Evolutionary conservation across 2,888 invertebrate species (phyloP), one percentile per base, ranked within the genome.

Genomic region (Opisthograptis luteolata): DNA sequence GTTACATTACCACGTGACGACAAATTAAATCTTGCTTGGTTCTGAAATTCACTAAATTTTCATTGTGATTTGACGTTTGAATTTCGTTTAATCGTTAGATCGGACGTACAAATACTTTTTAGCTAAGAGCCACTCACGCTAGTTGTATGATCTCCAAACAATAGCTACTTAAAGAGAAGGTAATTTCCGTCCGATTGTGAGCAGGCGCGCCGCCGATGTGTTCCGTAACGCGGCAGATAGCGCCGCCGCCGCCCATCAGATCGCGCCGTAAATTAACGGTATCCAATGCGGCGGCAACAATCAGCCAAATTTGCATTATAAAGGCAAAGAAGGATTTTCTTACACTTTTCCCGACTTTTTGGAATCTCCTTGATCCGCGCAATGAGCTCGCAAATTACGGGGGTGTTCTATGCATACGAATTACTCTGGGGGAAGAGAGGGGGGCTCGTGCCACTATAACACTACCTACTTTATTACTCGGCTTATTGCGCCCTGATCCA

Each of bases 391-490:
- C 78, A 81, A 81, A 83, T 81, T 74, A 81, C 70, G 53, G 70
- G 67, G 74, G 74, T 76, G 76, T 74, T 74, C 78, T 55, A 78
- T 80, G 84, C 82, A 83, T 84, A 81, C 75, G 70, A 81, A 83
- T 81, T 30, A 27, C 30, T 30, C 3, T n/a, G n/a, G n/a, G n/a
- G n/a, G n/a, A n/a, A n/a, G n/a, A n/a, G n/a, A n/a, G n/a, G 19
- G 19, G 19, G 13, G 24, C n/a, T 2, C 13, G 13, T 13, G 22
- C 35, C 31, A 9, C 31, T 19, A 14, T 35, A 35, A 35, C 27
- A 28, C 27, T 28, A 19, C 17, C 39, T 19, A 19, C 19, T 28
- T 28, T 39, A 39, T 39, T 19, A 9, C 28, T 22, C n/a, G 27
- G 25, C 28, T 39, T 39, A 39, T 39, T 28, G 39, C 39, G 7